Percentiles rank a stretch among this genome's conserved stretches.
These are phyloP conservation scores for Acropora tenuis DNA, from an alignment of 64 coral and sea anemone genomes.

Conservation along the genomic window DNA sequence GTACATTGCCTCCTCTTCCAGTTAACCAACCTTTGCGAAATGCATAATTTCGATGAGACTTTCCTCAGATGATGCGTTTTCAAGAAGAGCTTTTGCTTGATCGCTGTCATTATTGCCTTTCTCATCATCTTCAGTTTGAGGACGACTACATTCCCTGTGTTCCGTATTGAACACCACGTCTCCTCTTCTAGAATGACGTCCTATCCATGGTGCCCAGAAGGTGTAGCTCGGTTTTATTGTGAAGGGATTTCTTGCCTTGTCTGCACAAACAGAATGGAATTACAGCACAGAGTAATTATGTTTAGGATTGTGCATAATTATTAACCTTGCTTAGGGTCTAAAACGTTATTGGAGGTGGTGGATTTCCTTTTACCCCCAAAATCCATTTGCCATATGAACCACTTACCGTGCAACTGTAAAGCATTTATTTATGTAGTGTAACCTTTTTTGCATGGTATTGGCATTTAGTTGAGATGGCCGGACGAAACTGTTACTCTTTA, in stretches of 20 bases:
- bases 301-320: neutral
- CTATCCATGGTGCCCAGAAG: neutral
- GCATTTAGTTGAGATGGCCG: no score
- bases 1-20: no score
- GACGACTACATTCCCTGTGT: neutral
- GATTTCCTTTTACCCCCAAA: neutral
- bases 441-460: no score
- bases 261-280: neutral
- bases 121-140: neutral
- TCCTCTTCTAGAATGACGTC: neutral
- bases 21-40: neutral
- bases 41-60: neutral
- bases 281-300: neutral
- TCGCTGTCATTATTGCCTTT: neutral
- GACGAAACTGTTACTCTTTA: no score
- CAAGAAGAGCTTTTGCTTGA: neutral
- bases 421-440: no score
- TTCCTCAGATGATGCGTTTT: neutral
- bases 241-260: neutral
- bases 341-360: no score
- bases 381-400: no score
- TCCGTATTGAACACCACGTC: neutral
- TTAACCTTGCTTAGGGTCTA: neutral
- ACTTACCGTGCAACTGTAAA: no score
- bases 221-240: neutral